Percentiles rank a stretch among this genome's conserved stretches.
Conservation (phyloP, 2,113 vertebrate species). For the Nothoprocta pentlandii region DNA sequence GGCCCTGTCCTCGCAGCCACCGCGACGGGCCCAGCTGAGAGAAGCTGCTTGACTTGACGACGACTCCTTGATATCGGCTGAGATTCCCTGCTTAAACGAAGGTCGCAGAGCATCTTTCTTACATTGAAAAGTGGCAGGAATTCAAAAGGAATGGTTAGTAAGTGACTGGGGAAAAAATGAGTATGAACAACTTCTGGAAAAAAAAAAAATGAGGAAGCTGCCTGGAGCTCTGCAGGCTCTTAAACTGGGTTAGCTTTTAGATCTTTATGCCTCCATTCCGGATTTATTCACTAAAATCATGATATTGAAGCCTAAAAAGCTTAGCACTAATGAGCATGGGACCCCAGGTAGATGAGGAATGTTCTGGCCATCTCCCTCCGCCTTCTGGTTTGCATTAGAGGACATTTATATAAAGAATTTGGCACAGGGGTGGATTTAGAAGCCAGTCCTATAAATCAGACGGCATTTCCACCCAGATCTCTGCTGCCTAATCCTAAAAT, state of each 20-base stretch:
- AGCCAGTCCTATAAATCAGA: background rate
- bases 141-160: background rate
- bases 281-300: background rate
- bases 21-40: background rate
- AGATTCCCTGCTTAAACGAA: background rate
- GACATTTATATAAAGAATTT: background rate
- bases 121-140: background rate
- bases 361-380: background rate
- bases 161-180: background rate
- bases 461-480: background rate
- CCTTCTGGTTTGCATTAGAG: background rate
- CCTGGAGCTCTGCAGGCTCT: background rate
- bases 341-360: background rate
- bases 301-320: background rate
- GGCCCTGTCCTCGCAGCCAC: background rate
- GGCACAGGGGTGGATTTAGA: background rate
- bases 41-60: background rate
- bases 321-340: background rate
- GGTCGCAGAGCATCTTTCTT: background rate
- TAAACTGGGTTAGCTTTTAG: background rate
- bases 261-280: background rate
- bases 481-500: slow-evolving; percentile 6
- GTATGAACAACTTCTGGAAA: background rate
- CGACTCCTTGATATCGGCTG: background rate
- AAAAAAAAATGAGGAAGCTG: background rate